phyloP scores from a whole-genome alignment of 2,113 vertebrate genomes.

The Ceratotherium simum region DNA sequence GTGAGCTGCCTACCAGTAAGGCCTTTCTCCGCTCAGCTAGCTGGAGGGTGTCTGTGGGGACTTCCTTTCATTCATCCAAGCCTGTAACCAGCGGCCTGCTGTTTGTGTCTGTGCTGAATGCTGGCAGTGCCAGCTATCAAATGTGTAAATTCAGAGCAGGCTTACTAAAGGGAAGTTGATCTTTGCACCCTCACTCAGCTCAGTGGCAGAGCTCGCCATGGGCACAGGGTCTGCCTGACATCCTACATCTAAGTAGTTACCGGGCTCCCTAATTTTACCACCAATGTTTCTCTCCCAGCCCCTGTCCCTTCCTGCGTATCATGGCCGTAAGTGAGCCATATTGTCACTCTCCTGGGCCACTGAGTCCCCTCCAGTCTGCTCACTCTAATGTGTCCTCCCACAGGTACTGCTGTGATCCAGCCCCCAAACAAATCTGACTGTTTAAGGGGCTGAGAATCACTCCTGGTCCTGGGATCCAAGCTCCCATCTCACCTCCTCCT shows the following conservation, averaged over 20 bases:
- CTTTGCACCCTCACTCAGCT: not conserved
- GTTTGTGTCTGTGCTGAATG: not conserved
- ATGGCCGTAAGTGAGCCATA: fast-evolving
- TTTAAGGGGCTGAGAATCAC: no score
- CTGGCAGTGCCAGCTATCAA: not conserved
- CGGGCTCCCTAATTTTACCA: not conserved
- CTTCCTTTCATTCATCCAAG: not conserved
- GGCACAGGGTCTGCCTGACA: fast-evolving
- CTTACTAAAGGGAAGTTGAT: fast-evolving
- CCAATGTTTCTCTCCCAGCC: fast-evolving
- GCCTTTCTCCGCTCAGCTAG: not conserved
- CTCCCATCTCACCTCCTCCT: fast-evolving
- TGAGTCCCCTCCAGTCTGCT: not conserved
- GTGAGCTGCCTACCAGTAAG: not conserved
- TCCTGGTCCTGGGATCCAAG: fast-evolving
- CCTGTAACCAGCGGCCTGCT: not conserved
- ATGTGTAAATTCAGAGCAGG: not conserved
- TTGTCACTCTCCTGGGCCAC: not conserved
- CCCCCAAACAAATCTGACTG: not conserved
- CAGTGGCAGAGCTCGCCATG: not conserved
- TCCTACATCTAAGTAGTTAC: not conserved
- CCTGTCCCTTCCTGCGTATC: not conserved
- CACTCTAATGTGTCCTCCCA: not conserved
- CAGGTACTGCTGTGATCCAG: no score
- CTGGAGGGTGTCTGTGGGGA: not conserved